A percentile compares a stretch with the other conserved stretches of the same genome.
phyloP scores from a whole-genome alignment of 2,113 vertebrate genomes.

The Etheostoma cragini region DNA sequence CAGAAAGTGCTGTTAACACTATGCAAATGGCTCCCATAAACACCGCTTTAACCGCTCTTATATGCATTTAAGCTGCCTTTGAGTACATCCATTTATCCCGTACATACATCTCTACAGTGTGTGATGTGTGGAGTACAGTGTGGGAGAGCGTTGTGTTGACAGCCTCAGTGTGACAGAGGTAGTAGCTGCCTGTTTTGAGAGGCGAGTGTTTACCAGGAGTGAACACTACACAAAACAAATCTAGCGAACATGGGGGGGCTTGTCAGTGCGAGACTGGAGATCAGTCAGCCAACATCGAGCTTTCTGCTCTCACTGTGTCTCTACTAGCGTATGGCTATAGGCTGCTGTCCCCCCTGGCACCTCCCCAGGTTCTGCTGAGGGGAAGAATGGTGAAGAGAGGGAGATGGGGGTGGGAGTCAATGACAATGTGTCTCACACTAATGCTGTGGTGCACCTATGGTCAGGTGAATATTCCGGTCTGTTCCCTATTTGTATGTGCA shows the following conservation, averaged over 20 bases:
- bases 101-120: constrained; percentile 35
- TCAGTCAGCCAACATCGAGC: constrained; percentile 79
- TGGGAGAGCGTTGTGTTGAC: constrained; percentile 55
- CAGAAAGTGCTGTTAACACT: constrained; percentile 63
- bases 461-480: constrained; percentile 61
- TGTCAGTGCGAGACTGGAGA: constrained; percentile 66
- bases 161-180: constrained; percentile 66
- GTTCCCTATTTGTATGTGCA: not conserved
- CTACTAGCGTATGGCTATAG: constrained; percentile 56
- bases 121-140: constrained; percentile 27
- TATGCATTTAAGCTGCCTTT: constrained; percentile 67
- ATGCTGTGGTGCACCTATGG: constrained; percentile 66
- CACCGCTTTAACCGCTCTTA: constrained; percentile 71
- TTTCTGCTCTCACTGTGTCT: constrained; percentile 65
- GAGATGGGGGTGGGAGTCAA: constrained; percentile 43
- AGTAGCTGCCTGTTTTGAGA: constrained; percentile 68
- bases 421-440: constrained; percentile 15
- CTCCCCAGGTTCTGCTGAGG: constrained; percentile 55
- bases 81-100: constrained; percentile 67
- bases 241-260: constrained; percentile 58
- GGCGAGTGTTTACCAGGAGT: constrained; percentile 69
- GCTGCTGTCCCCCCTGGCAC: constrained; percentile 64
- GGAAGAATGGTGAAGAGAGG: constrained; percentile 45
- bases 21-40: constrained; percentile 75
- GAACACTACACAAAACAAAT: constrained; percentile 73